Evolutionary conservation across 2,797 vertebrate species (phyloP).

Genomic region (Acanthiza pusilla): DNA sequence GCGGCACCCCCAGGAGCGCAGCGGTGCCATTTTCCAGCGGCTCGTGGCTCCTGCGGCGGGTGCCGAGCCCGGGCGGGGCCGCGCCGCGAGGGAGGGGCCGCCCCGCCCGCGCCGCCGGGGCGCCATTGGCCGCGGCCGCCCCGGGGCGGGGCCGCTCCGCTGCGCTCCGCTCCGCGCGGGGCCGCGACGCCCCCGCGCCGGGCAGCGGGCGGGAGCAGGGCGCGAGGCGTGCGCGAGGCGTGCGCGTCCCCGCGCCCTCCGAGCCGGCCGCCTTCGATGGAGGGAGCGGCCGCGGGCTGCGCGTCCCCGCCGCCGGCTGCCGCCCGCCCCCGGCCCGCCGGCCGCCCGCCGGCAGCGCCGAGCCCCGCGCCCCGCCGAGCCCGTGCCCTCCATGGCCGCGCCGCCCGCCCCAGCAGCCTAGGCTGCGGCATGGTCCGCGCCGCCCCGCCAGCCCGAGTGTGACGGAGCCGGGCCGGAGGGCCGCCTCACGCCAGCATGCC

Average conservation of each 20-base stretch:
- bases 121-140: not conserved
- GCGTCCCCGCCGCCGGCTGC: not conserved
- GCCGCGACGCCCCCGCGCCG: not conserved
- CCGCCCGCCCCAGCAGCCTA: not conserved
- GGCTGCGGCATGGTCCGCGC: not conserved
- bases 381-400: not conserved
- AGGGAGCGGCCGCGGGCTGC: not conserved
- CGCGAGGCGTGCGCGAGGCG: not conserved
- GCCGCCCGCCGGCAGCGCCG: not conserved
- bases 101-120: not conserved
- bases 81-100: not conserved
- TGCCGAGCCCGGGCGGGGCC: not conserved
- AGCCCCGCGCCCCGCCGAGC: not conserved
- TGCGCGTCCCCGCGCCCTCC: not conserved
- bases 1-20: not conserved
- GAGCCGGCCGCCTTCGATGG: not conserved
- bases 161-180: not conserved
- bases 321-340: not conserved
- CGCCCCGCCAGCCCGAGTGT: not conserved
- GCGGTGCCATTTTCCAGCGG: not conserved
- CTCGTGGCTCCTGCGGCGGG: conserved; percentile 65
- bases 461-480: conserved; percentile 17
- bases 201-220: not conserved
- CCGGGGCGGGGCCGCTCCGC: not conserved
- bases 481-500: conserved; percentile 80